These are phyloP conservation scores for Trichonephila clavipes DNA, from an alignment of 1,140 invertebrate species.

Conservation along the genomic window DNA sequence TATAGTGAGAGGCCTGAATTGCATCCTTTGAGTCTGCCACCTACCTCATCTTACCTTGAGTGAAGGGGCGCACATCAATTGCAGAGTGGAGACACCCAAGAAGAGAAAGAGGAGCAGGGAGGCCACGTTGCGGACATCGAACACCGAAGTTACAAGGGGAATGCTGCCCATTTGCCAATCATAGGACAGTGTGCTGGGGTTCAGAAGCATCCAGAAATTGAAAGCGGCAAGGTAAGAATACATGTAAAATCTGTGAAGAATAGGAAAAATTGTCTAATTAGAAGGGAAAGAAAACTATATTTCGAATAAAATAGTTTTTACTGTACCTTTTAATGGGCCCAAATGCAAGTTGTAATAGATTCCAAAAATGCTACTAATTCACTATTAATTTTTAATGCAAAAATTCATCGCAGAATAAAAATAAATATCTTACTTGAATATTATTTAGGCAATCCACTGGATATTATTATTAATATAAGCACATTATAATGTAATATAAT, in stretches of 20 bases:
- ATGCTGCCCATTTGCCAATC: conserved; percentile 85
- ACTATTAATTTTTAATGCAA: no score
- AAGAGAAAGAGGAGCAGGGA: conserved; percentile 74
- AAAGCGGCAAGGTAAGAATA: conserved; percentile 83
- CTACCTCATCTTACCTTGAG: conserved; percentile 77
- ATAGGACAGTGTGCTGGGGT: conserved; percentile 82
- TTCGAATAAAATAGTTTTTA: no score
- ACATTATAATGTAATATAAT: no score
- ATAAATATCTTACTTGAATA: no score
- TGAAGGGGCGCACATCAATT: conserved; percentile 40
- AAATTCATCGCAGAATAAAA: no score
- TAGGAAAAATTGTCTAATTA: not conserved
- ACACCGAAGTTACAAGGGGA: conserved; percentile 81
- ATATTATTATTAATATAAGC: no score
- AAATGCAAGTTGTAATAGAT: no score
- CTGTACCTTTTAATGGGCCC: no score
- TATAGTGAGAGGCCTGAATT: conserved; percentile 43
- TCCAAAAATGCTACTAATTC: no score
- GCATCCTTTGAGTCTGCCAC: conserved; percentile 76
- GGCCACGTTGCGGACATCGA: conserved; percentile 81
- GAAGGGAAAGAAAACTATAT: not conserved
- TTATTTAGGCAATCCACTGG: no score
- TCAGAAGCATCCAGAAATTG: conserved; percentile 83
- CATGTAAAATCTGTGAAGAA: conserved; percentile 81
- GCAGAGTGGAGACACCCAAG: conserved; percentile 39